These are phyloP conservation scores for Ptychoptera contaminata DNA, from an alignment of 2,888 invertebrate species.

Conservation along the genomic window DNA sequence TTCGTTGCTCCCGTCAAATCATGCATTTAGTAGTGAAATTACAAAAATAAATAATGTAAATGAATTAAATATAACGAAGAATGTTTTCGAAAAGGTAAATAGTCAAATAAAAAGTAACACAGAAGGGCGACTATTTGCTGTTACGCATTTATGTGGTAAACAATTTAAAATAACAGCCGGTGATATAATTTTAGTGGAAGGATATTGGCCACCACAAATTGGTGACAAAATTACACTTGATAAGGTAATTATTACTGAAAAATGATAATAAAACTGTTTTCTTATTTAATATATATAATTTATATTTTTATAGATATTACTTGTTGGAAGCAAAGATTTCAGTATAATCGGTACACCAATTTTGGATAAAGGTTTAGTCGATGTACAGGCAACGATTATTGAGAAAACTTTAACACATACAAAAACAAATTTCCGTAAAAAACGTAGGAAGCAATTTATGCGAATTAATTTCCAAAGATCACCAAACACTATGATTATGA, in stretches of 20 bases:
- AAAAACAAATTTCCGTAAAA: constrained; percentile 59
- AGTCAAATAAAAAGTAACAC: too few relatives aligned
- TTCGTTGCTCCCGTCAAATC: too few relatives aligned
- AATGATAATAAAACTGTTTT: neutral
- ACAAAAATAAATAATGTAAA: too few relatives aligned
- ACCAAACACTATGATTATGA: constrained; percentile 58
- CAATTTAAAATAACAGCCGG: constrained; percentile 74
- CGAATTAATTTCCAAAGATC: constrained; percentile 54
- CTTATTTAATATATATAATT: constrained; percentile 1
- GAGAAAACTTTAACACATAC: constrained; percentile 72
- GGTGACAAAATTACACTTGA: constrained; percentile 68
- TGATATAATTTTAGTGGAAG: constrained; percentile 70
- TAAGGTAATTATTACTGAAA: constrained; percentile 37
- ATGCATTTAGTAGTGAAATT: too few relatives aligned
- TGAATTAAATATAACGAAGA: too few relatives aligned
- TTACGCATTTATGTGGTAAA: constrained; percentile 65
- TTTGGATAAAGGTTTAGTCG: constrained; percentile 53
- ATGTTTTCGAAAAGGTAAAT: too few relatives aligned
- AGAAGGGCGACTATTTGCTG: constrained; percentile 45
- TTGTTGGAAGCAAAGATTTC: constrained; percentile 66
- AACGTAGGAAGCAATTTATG: constrained; percentile 59
- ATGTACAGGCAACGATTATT: constrained; percentile 64
- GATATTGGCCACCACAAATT: constrained; percentile 66
- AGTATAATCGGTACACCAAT: constrained; percentile 67
- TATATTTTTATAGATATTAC: constrained; percentile 35